Conservation (phyloP, 2,797 vertebrate species). For the Schizothorax lantsangensis region DNA sequence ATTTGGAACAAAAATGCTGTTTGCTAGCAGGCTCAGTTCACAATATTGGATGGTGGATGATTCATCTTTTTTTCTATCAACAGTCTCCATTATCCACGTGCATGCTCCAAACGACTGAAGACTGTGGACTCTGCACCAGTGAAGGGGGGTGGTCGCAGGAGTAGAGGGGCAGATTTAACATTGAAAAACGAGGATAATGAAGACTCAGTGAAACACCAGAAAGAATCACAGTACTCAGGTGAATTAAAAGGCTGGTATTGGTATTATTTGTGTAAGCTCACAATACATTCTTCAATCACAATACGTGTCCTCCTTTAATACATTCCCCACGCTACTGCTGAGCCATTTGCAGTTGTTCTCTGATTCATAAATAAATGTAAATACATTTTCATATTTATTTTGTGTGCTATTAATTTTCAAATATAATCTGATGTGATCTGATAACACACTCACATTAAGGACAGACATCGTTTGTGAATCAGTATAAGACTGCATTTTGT, state of each 20-base stretch:
- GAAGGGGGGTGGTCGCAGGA: constrained; percentile 45
- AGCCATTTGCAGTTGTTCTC: not conserved
- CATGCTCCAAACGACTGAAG: constrained; percentile 90
- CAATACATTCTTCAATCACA: constrained; percentile 66
- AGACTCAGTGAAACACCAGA: constrained; percentile 66
- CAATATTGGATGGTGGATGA: not conserved
- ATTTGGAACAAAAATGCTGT: not conserved
- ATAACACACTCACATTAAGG: constrained; percentile 1
- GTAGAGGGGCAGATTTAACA: constrained; percentile 65
- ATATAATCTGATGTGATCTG: not conserved
- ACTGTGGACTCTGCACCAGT: constrained; percentile 74
- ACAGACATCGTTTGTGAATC: constrained; percentile 51
- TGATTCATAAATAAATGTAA: not conserved
- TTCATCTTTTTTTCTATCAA: constrained; percentile 10
- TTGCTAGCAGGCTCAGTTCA: not conserved
- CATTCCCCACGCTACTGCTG: no score
- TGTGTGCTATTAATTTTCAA: not conserved
- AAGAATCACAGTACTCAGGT: constrained; percentile 2
- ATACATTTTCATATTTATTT: not conserved
- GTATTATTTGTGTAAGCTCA: constrained; percentile 54
- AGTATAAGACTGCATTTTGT: constrained; percentile 56
- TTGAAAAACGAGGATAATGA: constrained; percentile 69
- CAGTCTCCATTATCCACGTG: constrained; percentile 81
- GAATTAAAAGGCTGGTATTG: constrained; percentile 9
- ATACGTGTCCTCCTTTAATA: not conserved